Base-by-base conservation (phyloP, 1,140 invertebrate species). In the Drosophila bifasciata region DNA sequence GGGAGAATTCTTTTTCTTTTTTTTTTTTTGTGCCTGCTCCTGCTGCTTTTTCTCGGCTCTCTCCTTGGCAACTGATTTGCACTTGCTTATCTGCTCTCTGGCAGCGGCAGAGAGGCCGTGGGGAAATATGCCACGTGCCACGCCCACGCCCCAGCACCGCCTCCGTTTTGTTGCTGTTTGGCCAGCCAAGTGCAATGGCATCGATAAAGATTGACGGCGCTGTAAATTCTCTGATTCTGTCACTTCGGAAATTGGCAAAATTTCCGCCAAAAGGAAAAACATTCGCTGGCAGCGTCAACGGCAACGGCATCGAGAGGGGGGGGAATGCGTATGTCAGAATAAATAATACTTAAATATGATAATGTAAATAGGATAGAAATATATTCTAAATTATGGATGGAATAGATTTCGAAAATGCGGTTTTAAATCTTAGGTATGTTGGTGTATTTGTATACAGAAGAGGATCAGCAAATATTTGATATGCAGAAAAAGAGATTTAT, bases 171-270 rank as follows among this genome's bases (percentile, higher is more conserved):
- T 76, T 76, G 76, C 67, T 73, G 44, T 76, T 71, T 79, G 80
- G 63, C 62, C 81, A 85, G 57, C 72, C 81, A 88, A 88, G 70
- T 86, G 83, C 83, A 88, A 78, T 76, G 83, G 71, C 70, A 68
- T 62, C 78, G 89, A 90, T 89, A 89, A 77, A 86, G 78, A 90
- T 90, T 90, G 89, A 90, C 84, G 84, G 89, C 73, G 80, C 73
- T 86, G 70, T 89, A 90, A 90, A 90, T 90, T 90, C 79, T 83
- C 84, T 90, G 89, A 90, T 90, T 90, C 81, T 90, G 89, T 90
- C 89, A 90, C 84, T 72, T 83, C 73, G 75, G 80, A 90, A 90
- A 90, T 90, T 90, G 89, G 80, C 85, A 86, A 90, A 86, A 85
- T 90, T 73, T 89, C 67, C 60, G 56, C 48, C 49, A 56, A 67